Conservation (phyloP, 1,140 invertebrate genomes). For the Gyrodactylus bullatarudis region DNA sequence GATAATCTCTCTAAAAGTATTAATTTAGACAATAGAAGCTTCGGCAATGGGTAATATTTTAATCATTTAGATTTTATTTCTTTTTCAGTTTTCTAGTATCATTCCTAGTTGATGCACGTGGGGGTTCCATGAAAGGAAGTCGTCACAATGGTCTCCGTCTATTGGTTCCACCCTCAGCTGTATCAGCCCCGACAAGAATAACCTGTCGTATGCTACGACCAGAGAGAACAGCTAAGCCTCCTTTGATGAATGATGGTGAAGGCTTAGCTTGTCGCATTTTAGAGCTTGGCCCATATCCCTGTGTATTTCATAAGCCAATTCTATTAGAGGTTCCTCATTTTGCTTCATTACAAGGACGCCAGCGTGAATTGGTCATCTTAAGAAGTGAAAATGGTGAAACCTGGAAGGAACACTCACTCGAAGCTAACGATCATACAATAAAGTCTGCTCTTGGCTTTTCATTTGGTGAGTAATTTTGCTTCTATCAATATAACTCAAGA, state of each 20-base stretch:
- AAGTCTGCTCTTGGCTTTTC: slow-evolving; percentile 30
- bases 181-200: slow-evolving; percentile 7
- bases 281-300: slow-evolving; percentile 10
- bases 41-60: neutral
- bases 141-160: slow-evolving; percentile 2
- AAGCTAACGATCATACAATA: slow-evolving; percentile 66
- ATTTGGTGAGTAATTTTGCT: too few relatives aligned
- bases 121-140: slow-evolving; percentile 4
- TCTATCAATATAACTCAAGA: neutral
- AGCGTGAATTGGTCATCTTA: slow-evolving; percentile 68
- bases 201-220: slow-evolving; percentile 9
- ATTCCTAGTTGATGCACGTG: slow-evolving; percentile 6
- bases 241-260: slow-evolving; percentile 5
- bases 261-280: slow-evolving; percentile 7
- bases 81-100: slow-evolving; percentile 4
- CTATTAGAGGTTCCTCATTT: slow-evolving; percentile 84
- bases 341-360: slow-evolving; percentile 58
- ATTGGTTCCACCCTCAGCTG: slow-evolving; percentile 3
- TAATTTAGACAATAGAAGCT: neutral
- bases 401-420: slow-evolving; percentile 72
- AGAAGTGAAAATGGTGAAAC: slow-evolving; percentile 73
- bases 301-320: slow-evolving; percentile 33
- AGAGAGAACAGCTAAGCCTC: slow-evolving; percentile 6
- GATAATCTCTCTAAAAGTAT: too few relatives aligned
- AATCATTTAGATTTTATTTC: too few relatives aligned